These are phyloP conservation scores for Crenuchus spilurus DNA, from an alignment of 2,797 vertebrate species.

Conservation along the genomic window DNA sequence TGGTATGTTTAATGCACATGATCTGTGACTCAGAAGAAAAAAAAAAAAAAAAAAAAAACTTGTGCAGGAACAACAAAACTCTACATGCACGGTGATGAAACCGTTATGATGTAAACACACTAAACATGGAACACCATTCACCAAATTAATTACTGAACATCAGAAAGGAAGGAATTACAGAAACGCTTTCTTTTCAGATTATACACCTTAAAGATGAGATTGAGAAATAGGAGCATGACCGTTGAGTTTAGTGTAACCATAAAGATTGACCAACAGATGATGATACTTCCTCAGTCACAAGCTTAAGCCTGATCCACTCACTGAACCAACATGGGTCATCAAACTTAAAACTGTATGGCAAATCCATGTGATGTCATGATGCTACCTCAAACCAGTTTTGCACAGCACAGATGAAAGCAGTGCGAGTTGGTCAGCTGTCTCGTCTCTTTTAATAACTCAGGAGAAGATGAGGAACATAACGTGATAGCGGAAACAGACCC, in stretches of 20 bases:
- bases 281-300: constrained; percentile 59
- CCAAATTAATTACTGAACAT: no score
- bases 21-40: no score
- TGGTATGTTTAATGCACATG: no score
- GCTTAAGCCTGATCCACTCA: constrained; percentile 38
- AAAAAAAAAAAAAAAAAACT: no score
- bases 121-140: no score
- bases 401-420: background rate
- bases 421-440: background rate
- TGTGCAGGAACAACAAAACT: background rate
- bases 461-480: constrained; percentile 20
- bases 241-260: constrained; percentile 68
- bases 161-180: no score
- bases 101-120: no score
- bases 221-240: constrained; percentile 20
- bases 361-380: background rate
- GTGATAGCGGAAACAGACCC: constrained; percentile 32
- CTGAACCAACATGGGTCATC: background rate
- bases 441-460: background rate
- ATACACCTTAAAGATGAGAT: background rate
- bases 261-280: constrained; percentile 66
- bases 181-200: no score
- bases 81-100: background rate
- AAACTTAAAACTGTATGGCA: background rate
- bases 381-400: background rate